Evolutionary conservation across 2,888 invertebrate genomes (phyloP).

Genomic region (Chrysina gloriosa): DNA sequence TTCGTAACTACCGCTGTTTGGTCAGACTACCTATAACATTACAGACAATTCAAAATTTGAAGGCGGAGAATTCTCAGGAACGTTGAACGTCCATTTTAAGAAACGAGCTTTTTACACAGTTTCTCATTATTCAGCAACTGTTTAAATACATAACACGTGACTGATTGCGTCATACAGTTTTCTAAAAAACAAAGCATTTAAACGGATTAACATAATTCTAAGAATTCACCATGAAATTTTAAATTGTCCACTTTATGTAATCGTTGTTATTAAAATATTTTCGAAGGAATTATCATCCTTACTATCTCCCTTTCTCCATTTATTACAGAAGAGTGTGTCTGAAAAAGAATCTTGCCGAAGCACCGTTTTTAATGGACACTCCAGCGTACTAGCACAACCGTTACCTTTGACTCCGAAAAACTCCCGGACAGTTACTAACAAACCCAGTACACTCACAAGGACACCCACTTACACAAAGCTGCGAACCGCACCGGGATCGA

Average conservation of each 20-base stretch:
- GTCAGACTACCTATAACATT: too few species aligned
- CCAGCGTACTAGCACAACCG: slow-evolving; percentile 27
- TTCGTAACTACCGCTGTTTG: too few species aligned
- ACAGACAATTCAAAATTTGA: too few species aligned
- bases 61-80: too few species aligned
- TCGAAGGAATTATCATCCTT: background rate
- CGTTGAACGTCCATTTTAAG: too few species aligned
- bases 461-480: slow-evolving; percentile 8
- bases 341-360: slow-evolving; percentile 43
- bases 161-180: too few species aligned
- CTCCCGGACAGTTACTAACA: slow-evolving; percentile 16
- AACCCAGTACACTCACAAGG: background rate
- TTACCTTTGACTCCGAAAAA: slow-evolving; percentile 37
- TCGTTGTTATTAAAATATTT: background rate
- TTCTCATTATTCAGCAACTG: too few species aligned
- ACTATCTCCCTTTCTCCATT: background rate
- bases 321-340: slow-evolving; percentile 43
- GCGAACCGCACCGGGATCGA: slow-evolving; percentile 17
- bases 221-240: too few species aligned
- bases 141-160: too few species aligned
- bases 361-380: slow-evolving; percentile 31
- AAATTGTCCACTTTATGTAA: background rate
- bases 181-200: too few species aligned
- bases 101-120: too few species aligned
- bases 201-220: too few species aligned